phyloP scores from a whole-genome alignment of 1,140 invertebrate genomes.

The Neocloeon triangulifer region DNA sequence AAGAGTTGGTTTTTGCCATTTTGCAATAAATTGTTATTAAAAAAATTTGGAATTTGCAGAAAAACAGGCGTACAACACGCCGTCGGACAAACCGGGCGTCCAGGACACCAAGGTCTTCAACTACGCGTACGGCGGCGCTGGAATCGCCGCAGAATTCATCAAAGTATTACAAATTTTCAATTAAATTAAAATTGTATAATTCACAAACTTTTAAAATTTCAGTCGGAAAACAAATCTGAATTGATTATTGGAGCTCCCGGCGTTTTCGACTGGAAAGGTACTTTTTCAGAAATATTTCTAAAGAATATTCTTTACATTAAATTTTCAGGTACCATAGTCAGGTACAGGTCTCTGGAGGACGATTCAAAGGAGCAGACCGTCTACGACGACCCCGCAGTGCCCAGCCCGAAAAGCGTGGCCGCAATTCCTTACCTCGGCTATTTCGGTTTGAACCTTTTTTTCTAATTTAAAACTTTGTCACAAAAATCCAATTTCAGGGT shows the following conservation, averaged over 20 bases:
- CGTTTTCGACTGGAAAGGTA: conserved; percentile 17
- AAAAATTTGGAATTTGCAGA: too few relatives aligned
- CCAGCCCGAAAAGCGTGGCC: background rate
- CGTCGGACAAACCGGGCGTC: background rate
- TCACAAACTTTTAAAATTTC: too few relatives aligned
- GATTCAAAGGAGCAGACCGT: background rate
- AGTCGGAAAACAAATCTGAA: conserved; percentile 8
- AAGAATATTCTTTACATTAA: conserved; percentile 2
- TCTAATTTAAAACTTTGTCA: background rate
- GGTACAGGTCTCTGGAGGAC: conserved; percentile 9
- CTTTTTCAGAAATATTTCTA: too few relatives aligned
- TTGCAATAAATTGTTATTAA: background rate
- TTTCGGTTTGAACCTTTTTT: background rate
- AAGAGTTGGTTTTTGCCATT: conserved; percentile 1
- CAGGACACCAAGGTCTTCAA: conserved; percentile 4
- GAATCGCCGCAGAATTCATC: conserved; percentile 12
- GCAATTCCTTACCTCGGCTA: background rate
- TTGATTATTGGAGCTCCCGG: conserved; percentile 20
- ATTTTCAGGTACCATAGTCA: conserved; percentile 10
- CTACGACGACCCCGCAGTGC: background rate
- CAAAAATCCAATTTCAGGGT: conserved; percentile 21
- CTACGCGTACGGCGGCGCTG: conserved; percentile 13
- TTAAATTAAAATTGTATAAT: too few relatives aligned
- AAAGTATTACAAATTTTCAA: background rate
- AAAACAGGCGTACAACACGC: background rate